Evolutionary conservation across 2,888 invertebrate genomes (phyloP), one percentile per base, ranked within the genome.

Genomic region (Zygogramma bicolorata): DNA sequence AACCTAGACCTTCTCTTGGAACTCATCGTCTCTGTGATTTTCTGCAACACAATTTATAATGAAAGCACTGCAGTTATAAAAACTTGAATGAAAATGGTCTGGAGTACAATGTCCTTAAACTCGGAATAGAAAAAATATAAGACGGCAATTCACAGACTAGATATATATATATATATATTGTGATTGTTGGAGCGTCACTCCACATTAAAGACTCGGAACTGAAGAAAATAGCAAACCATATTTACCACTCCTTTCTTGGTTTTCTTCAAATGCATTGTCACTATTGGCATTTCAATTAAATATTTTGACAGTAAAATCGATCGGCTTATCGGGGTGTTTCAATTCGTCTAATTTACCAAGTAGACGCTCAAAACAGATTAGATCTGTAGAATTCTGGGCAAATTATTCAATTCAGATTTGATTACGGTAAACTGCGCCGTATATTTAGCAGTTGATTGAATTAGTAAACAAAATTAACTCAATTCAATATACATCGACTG

Each of bases 21-120:
- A 65, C 86, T 86, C 89, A 89, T 89, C 83, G 88, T 89, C 69
- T 85, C 83, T 58, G 84, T 79, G 74, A 89, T 76, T 80, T 80
- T 85, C 89, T 89, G 81, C 34, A 86, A 86, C 68, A 46, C 1
- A 46, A 22, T 20, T 20, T 20, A 46, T 10, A 46, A 5, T 18
- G 8, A 46, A 46, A 18, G 6, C 2, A 2, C 3, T 46, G 7
- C 38, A 38, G 0, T 46, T 46, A 7, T 15, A 46, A 46, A 20
- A 46, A 46, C 18, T 15, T 15, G 3, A 2, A 46, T n/a, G n/a
- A 38, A 38, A 38, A 38, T 13, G 10, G 38, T 0, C 5, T 0
- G 13, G 38, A 38, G 1, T 13, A 13, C 13, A 38, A 13, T 38
- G 13, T 38, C 10, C 10, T 38, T 3, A n/a, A 38, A 38, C n/a